These are phyloP conservation scores for Augiades crinisus DNA, from an alignment of 2,888 invertebrate species.

Conservation along the genomic window DNA sequence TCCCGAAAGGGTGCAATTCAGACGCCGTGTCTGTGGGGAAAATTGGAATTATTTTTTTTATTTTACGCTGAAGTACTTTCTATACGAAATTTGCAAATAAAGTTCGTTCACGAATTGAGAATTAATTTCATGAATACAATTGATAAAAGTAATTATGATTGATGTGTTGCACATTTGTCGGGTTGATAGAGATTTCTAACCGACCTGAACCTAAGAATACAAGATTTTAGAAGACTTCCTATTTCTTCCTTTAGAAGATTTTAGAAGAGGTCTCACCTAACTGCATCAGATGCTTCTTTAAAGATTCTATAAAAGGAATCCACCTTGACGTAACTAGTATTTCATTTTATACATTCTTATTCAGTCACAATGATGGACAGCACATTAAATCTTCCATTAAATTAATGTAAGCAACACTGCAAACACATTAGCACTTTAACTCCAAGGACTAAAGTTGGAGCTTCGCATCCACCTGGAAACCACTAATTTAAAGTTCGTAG, in stretches of 20 bases:
- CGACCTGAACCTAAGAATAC: too few species aligned
- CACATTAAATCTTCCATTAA: background rate
- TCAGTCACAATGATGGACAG: background rate
- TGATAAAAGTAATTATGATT: too few species aligned
- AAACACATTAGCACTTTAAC: background rate
- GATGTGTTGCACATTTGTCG: too few species aligned
- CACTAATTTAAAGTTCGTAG: constrained; percentile 8
- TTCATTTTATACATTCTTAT: too few species aligned
- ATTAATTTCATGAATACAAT: too few species aligned
- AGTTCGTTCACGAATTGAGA: background rate
- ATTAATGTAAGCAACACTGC: background rate
- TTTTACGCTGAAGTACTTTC: background rate
- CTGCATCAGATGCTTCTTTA: too few species aligned
- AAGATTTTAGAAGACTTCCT: too few species aligned
- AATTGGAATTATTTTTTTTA: constrained; percentile 15
- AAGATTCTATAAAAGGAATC: too few species aligned
- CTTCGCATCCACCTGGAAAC: constrained; percentile 1
- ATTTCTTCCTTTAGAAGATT: too few species aligned
- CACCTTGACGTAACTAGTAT: too few species aligned
- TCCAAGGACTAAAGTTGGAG: constrained; percentile 4
- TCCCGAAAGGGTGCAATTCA: constrained; percentile 22
- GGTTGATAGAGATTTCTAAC: too few species aligned
- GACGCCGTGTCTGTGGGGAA: constrained; percentile 21
- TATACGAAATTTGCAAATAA: background rate
- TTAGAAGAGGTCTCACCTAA: too few species aligned